Evolutionary conservation across 2,888 invertebrate genomes (phyloP).

Genomic region (Didymodactylos carnosus): DNA sequence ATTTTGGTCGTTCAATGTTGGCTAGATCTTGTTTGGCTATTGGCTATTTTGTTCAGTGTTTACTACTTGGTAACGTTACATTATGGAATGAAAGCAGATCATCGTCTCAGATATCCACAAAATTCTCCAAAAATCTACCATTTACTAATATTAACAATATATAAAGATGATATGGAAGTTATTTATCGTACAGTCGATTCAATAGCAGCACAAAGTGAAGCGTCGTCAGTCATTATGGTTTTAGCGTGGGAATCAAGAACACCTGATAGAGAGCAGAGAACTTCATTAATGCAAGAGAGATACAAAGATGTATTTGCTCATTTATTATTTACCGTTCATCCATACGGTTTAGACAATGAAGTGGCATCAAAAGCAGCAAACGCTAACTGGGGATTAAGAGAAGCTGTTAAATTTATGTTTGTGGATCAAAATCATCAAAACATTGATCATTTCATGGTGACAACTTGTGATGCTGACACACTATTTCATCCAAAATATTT

Average conservation of each 20-base stretch:
- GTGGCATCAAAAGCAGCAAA: neutral
- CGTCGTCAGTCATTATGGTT: neutral
- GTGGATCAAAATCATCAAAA: neutral
- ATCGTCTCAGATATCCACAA: neutral
- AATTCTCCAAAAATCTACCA: neutral
- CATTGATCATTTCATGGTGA: neutral
- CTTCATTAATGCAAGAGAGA: neutral
- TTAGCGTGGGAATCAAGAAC: neutral
- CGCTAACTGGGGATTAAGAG: neutral
- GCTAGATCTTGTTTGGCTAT: neutral
- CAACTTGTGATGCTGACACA: neutral
- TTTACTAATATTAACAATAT: neutral
- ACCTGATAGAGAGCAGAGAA: neutral
- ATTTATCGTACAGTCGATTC: neutral
- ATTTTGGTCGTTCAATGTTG: neutral
- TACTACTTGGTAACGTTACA: neutral
- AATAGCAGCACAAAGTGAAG: neutral
- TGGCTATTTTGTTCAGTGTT: neutral
- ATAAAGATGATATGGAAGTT: neutral
- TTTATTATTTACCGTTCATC: neutral
- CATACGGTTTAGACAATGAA: neutral
- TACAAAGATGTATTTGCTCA: neutral
- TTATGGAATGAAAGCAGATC: neutral
- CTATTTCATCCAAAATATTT: neutral
- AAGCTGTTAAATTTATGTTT: neutral